phyloP scores from a whole-genome alignment of 2,113 vertebrate genomes.

The Coptodon rendalli region DNA sequence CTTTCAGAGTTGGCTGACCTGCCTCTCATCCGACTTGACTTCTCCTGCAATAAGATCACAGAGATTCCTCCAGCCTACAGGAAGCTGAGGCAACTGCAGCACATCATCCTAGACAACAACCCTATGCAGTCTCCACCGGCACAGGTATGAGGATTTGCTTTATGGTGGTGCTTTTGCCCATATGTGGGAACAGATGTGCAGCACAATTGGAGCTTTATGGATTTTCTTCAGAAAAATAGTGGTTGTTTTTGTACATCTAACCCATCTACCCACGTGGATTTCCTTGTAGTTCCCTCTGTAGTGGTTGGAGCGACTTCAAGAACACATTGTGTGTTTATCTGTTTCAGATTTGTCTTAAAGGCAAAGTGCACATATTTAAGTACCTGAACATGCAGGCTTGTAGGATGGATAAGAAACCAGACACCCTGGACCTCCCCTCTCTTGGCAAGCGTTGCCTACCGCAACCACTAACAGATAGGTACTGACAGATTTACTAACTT shows the following conservation, averaged over 20 bases:
- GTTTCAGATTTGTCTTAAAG: conserved; percentile 94
- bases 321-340: conserved; percentile 11
- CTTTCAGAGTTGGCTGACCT: conserved; percentile 86
- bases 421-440: conserved; percentile 91
- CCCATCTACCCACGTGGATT: not conserved
- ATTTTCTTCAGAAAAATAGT: not conserved
- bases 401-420: conserved; percentile 92
- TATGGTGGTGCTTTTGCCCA: not conserved
- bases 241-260: not conserved
- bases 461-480: conserved; percentile 96
- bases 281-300: not conserved
- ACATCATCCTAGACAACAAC: conserved; percentile 94
- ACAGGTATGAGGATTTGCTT: conserved; percentile 76
- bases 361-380: conserved; percentile 98
- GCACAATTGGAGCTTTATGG: not conserved
- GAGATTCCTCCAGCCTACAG: conserved; percentile 91
- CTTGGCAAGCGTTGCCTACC: conserved; percentile 86
- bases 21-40: conserved; percentile 92
- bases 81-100: conserved; percentile 89
- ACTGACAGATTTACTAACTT: not conserved
- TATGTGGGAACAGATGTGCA: not conserved
- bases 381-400: conserved; percentile 95
- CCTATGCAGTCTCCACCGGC: conserved; percentile 96
- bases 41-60: conserved; percentile 98
- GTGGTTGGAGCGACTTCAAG: not conserved